A percentile compares a stretch with the other conserved stretches of the same genome.
Evolutionary conservation across 1,140 invertebrate genomes (phyloP).

Genomic region (Pachypsylla venusta): DNA sequence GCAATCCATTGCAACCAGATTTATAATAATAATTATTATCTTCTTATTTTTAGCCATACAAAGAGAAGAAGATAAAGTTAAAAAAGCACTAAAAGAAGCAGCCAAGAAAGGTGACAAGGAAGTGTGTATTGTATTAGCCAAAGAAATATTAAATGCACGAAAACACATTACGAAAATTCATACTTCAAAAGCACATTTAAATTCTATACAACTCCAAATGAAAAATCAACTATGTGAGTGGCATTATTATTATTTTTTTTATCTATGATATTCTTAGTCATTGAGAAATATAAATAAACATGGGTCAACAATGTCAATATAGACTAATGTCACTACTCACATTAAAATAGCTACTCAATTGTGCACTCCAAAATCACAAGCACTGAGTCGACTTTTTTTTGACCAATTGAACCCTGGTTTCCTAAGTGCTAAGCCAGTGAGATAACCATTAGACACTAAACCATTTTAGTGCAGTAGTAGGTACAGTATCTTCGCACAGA

Average conservation of each 20-base stretch:
- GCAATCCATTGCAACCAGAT: slow-evolving; percentile 1
- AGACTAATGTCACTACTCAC: too few relatives aligned
- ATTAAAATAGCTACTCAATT: too few relatives aligned
- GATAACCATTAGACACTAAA: too few relatives aligned
- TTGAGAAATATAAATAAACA: too few relatives aligned
- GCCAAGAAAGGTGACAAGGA: slow-evolving; percentile 92
- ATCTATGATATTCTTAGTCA: background rate
- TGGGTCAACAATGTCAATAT: too few relatives aligned
- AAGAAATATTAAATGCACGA: slow-evolving; percentile 80
- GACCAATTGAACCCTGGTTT: too few relatives aligned
- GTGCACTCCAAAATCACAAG: too few relatives aligned
- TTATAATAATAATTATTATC: background rate
- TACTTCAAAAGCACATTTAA: slow-evolving; percentile 93
- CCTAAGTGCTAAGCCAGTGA: too few relatives aligned
- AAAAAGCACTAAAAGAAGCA: slow-evolving; percentile 82
- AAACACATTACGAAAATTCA: slow-evolving; percentile 85
- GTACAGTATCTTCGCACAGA: too few relatives aligned
- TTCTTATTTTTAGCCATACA: slow-evolving; percentile 54
- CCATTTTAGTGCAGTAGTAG: too few relatives aligned
- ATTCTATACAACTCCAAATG: slow-evolving; percentile 94
- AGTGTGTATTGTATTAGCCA: slow-evolving; percentile 87
- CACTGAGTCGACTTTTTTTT: too few relatives aligned
- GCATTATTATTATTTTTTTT: background rate
- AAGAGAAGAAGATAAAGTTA: slow-evolving; percentile 94
- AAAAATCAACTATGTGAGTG: slow-evolving; percentile 82